These are phyloP conservation scores for Brachyopa scutellaris DNA, from an alignment of 2,888 invertebrate species.

Conservation along the genomic window DNA sequence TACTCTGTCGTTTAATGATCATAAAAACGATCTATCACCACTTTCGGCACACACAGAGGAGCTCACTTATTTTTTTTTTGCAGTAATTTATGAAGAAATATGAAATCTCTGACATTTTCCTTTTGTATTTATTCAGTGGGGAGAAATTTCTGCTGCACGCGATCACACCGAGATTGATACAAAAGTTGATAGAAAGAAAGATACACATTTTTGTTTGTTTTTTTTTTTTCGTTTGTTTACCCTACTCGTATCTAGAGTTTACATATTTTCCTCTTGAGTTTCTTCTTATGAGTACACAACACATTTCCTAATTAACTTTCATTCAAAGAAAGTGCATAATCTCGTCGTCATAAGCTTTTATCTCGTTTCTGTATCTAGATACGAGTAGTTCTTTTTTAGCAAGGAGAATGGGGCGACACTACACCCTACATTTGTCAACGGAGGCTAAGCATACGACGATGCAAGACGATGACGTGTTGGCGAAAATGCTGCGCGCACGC, in stretches of 20 bases:
- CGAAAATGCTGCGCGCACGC: slow-evolving; percentile 20
- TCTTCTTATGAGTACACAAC: too few species aligned
- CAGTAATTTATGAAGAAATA: slow-evolving; percentile 12
- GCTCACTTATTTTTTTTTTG: slow-evolving; percentile 5
- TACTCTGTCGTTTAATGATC: slow-evolving; percentile 9
- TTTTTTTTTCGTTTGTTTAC: too few species aligned
- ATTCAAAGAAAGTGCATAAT: slow-evolving; percentile 41
- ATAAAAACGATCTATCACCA: slow-evolving; percentile 38
- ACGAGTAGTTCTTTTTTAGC: too few species aligned
- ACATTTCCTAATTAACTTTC: slow-evolving; percentile 50
- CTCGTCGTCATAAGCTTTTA: not conserved
- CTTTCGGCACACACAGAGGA: not conserved
- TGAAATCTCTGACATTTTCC: slow-evolving; percentile 3
- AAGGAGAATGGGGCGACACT: not conserved
- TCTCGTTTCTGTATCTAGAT: not conserved
- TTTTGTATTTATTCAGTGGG: slow-evolving; percentile 2
- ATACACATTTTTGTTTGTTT: not conserved
- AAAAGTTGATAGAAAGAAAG: not conserved
- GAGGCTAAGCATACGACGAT: slow-evolving; percentile 27
- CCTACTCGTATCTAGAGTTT: too few species aligned
- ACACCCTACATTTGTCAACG: not conserved
- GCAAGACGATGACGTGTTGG: slow-evolving; percentile 19
- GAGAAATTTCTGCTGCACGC: slow-evolving; percentile 34
- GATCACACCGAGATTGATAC: slow-evolving; percentile 7
- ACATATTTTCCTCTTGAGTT: slow-evolving; percentile 20